Conservation (phyloP, 2,113 vertebrate species). For the Cygnus atratus region DNA sequence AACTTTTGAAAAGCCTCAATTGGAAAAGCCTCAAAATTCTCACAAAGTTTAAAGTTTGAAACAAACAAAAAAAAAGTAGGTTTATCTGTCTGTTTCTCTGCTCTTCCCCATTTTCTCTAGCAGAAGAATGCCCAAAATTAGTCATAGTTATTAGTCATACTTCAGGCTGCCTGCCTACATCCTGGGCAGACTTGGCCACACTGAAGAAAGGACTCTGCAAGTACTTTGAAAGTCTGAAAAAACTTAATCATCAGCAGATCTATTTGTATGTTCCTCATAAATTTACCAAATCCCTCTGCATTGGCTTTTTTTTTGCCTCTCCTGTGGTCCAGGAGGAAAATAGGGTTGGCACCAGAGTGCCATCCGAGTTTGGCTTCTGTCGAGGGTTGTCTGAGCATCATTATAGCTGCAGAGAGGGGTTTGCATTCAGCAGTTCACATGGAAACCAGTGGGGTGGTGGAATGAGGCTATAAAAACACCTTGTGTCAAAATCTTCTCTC, state of each 20-base stretch:
- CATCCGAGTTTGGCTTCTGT: neutral
- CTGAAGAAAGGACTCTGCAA: no score
- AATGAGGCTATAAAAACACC: neutral
- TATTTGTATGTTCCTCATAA: neutral
- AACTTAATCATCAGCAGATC: neutral
- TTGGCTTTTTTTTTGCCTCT: accelerated
- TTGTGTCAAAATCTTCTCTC: neutral
- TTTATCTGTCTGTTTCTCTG: no score
- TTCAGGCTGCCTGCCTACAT: no score
- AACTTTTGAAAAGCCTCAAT: no score
- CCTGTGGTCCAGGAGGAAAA: neutral
- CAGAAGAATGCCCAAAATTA: no score
- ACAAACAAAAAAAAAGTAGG: no score
- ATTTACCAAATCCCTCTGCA: neutral
- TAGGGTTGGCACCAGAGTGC: neutral
- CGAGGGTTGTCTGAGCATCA: neutral
- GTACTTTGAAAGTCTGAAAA: no score
- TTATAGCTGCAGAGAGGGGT: neutral
- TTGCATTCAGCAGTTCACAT: accelerated
- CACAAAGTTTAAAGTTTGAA: no score
- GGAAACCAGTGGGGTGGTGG: neutral
- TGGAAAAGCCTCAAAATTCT: no score
- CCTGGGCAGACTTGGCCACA: no score
- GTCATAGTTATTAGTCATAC: no score
- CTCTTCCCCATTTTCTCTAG: no score